Evolutionary conservation across 2,797 vertebrate genomes (phyloP).

Genomic region (Threskiornis aethiopicus): DNA sequence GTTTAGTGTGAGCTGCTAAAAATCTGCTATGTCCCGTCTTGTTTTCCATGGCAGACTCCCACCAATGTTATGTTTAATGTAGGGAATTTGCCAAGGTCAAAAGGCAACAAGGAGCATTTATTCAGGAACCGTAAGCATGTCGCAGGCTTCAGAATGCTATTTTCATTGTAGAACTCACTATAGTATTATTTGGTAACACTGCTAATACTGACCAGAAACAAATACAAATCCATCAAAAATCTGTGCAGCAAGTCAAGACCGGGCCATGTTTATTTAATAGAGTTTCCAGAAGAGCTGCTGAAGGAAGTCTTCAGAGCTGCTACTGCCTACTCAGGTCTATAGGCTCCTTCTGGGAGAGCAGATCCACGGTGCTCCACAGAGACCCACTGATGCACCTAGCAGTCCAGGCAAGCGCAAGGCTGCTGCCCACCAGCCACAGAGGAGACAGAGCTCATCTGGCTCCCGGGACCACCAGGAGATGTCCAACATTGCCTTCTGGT

Average conservation of each 20-base stretch:
- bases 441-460: background rate
- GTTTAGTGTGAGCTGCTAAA: background rate
- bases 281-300: background rate
- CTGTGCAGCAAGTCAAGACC: background rate
- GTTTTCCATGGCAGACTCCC: background rate
- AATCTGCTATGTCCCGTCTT: background rate
- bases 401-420: background rate
- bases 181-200: background rate
- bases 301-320: background rate
- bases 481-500: fast-evolving
- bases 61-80: background rate
- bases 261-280: background rate
- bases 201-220: background rate
- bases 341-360: background rate
- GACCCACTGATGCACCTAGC: background rate
- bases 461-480: background rate
- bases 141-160: background rate
- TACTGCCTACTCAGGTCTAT: background rate
- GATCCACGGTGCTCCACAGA: background rate
- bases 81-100: background rate
- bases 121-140: background rate
- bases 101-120: background rate
- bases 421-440: background rate
- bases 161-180: background rate
- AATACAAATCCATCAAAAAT: background rate